Conservation (phyloP, 2,888 invertebrate species). For the Apodemia duryi region DNA sequence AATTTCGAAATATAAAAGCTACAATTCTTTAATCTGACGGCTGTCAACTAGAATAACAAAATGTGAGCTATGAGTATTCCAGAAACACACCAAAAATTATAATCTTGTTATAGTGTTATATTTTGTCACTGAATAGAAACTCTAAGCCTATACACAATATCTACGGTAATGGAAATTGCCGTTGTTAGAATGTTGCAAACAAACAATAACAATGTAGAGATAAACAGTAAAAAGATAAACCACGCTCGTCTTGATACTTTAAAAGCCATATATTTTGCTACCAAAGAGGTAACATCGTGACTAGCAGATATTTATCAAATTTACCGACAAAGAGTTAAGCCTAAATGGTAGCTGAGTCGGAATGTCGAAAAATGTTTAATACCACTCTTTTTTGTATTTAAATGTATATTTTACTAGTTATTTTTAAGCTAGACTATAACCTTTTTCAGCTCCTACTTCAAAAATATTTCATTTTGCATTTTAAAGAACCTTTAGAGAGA, state of each 20-base stretch:
- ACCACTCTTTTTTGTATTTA: background rate
- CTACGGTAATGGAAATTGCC: background rate
- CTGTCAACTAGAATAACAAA: too few species aligned
- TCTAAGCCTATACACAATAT: background rate
- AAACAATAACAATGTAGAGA: slow-evolving; percentile 28
- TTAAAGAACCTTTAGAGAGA: too few species aligned
- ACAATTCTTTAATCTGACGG: too few species aligned
- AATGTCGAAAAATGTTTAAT: slow-evolving; percentile 36
- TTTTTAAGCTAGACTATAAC: background rate
- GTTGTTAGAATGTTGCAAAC: slow-evolving; percentile 13
- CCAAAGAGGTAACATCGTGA: slow-evolving; percentile 38
- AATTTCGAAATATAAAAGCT: too few species aligned
- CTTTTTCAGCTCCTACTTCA: too few species aligned
- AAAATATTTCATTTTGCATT: too few species aligned
- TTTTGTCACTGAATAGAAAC: background rate
- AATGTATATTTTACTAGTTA: background rate
- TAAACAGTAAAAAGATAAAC: slow-evolving; percentile 24
- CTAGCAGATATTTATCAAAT: slow-evolving; percentile 38
- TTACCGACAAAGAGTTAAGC: slow-evolving; percentile 35
- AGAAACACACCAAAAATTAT: too few species aligned
- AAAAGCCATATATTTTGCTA: slow-evolving; percentile 38
- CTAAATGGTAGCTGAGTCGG: slow-evolving; percentile 35
- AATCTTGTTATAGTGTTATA: background rate
- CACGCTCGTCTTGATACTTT: slow-evolving; percentile 35
- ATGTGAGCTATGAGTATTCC: too few species aligned